These are phyloP conservation scores for Ochotona princeps DNA, from an alignment of 2,113 vertebrate species.

Conservation along the genomic window DNA sequence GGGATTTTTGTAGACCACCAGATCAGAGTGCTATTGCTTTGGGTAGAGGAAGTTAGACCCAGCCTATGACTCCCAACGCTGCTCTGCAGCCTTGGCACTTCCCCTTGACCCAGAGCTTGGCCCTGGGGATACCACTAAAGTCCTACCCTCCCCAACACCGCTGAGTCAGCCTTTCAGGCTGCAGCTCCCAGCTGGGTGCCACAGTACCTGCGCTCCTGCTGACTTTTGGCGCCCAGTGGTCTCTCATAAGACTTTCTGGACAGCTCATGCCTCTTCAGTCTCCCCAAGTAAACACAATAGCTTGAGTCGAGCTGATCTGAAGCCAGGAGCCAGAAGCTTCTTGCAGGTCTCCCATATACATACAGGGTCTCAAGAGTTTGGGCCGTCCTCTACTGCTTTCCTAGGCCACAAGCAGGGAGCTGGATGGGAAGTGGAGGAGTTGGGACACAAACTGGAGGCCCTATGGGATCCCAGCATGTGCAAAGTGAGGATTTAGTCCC, in stretches of 20 bases:
- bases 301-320: no score
- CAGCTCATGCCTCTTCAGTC: background rate
- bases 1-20: background rate
- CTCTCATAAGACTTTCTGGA: background rate
- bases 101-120: background rate
- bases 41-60: background rate
- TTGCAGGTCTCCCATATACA: no score
- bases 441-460: no score
- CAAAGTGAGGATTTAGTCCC: no score
- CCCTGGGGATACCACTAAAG: no score
- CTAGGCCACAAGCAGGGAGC: no score
- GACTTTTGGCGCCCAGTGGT: background rate
- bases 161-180: background rate
- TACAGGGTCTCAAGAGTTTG: no score
- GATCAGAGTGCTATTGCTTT: background rate
- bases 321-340: no score
- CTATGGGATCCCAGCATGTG: no score
- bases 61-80: accelerated
- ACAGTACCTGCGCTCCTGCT: background rate
- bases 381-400: no score
- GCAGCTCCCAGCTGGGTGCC: background rate
- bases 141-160: background rate
- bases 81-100: background rate
- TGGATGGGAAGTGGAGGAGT: no score
- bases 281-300: no score